Base-by-base conservation (phyloP, 37 sponge, comb jelly and placozoan species). In the Cliona cf. orientalis region DNA sequence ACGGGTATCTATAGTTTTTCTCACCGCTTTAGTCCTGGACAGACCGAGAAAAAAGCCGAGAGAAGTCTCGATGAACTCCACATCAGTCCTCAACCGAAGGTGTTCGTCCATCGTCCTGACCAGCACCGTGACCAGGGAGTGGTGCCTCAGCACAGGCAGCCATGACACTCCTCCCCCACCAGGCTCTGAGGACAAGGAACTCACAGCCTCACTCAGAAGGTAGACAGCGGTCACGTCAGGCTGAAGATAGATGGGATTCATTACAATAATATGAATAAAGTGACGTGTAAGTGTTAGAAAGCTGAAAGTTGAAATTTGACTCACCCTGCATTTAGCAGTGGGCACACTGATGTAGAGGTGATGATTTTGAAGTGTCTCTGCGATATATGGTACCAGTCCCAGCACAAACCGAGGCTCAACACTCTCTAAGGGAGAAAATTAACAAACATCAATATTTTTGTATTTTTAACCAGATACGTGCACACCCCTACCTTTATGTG, bases 181-280 rank as follows among this genome's bases (percentile, higher is more conserved):
- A n/a, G 17, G 23, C 29, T 70, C 69, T 11, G 43, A 22, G 9
- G 68, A 9, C 53, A 67, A 58, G n/a, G 43, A 31, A 17, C 38
- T 66, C 7, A 83, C 79, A 41, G 84, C 31, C 59, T 84, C 90
- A 31, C n/a, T 69, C 68, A 89, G 60, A n/a, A 84, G 74, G 63
- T 64, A 55, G 29, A 89, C 44, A 3, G 90, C 78, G 11, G 79
- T 5, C 1, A 72, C 42, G 19, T 83, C 80, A n/a, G 86, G 72
- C 90, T 89, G 49, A 7, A 66, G 56, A 53, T 62, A 62, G 17
- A 35, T 35, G 34, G 39, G 7, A 6, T 29, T 66, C 3, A 66
- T 34, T 39, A 66, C 7, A 66, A 28, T 31, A 35, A 21, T 39
- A 6, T n/a, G n/a, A n/a, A n/a, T n/a, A n/a, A n/a, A n/a, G n/a